Evolutionary conservation across 1,140 invertebrate species (phyloP).

Genomic region (Dendroctonus valens): DNA sequence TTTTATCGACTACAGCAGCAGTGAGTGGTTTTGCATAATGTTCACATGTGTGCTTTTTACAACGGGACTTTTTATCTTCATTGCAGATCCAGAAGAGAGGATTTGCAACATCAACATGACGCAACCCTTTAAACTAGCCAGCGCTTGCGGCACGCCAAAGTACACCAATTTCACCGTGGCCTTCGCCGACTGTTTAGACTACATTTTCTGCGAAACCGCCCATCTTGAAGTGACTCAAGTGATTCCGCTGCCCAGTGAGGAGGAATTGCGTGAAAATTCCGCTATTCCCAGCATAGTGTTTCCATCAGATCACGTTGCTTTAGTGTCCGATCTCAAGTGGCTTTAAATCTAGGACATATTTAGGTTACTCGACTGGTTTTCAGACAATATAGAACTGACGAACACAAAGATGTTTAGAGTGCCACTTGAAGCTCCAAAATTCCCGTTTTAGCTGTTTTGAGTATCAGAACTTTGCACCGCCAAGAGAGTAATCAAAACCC

Average conservation of each 20-base stretch:
- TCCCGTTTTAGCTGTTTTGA: too few species aligned
- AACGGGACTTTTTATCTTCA: slow-evolving; percentile 7
- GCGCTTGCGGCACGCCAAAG: slow-evolving; percentile 72
- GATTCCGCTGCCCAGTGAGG: slow-evolving; percentile 75
- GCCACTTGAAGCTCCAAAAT: too few species aligned
- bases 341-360: background rate
- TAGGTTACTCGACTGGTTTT: too few species aligned
- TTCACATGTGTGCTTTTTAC: background rate
- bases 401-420: too few species aligned
- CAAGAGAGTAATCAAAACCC: too few species aligned
- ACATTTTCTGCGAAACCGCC: slow-evolving; percentile 81
- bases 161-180: slow-evolving; percentile 85
- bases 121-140: slow-evolving; percentile 64
- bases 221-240: slow-evolving; percentile 66
- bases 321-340: slow-evolving; percentile 79
- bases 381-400: too few species aligned
- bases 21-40: slow-evolving; percentile 56
- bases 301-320: slow-evolving; percentile 91
- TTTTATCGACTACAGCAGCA: slow-evolving; percentile 72
- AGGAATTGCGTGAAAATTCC: slow-evolving; percentile 69
- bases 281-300: slow-evolving; percentile 85
- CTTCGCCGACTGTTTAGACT: slow-evolving; percentile 89
- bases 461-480: too few species aligned
- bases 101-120: slow-evolving; percentile 60
- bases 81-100: slow-evolving; percentile 63